These are phyloP conservation scores for Sandelia bainsii DNA, from an alignment of 2,797 vertebrate genomes.

Conservation along the genomic window DNA sequence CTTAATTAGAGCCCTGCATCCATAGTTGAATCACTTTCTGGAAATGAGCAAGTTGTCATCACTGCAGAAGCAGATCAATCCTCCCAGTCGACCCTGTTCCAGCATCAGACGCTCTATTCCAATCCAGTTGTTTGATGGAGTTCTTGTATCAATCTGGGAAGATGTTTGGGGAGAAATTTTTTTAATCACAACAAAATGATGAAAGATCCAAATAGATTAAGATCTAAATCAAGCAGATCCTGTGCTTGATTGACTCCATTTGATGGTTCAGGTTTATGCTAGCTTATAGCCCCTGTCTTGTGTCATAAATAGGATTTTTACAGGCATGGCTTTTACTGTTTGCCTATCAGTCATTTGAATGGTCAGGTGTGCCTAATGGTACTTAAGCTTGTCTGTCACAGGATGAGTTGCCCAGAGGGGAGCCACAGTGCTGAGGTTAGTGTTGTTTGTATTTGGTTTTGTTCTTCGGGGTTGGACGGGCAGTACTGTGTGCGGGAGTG, in stretches of 20 bases:
- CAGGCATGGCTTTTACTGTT: slow-evolving; percentile 35
- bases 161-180: slow-evolving; percentile 46
- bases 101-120: slow-evolving; percentile 56
- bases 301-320: slow-evolving; percentile 41
- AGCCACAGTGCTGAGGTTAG: slow-evolving; percentile 3
- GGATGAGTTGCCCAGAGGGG: slow-evolving; percentile 21
- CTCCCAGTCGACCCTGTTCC: slow-evolving; percentile 50
- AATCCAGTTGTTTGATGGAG: slow-evolving; percentile 67
- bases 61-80: slow-evolving; percentile 64
- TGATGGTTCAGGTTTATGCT: slow-evolving; percentile 34
- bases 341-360: slow-evolving; percentile 52
- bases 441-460: slow-evolving; percentile 36
- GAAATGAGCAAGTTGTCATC: slow-evolving; percentile 74
- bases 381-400: slow-evolving; percentile 48
- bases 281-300: slow-evolving; percentile 12
- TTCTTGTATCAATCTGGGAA: slow-evolving; percentile 43
- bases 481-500: slow-evolving; percentile 42
- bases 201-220: slow-evolving; percentile 67
- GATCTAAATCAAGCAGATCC: slow-evolving; percentile 55
- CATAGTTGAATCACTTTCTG: slow-evolving; percentile 64
- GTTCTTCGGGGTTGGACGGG: slow-evolving; percentile 49
- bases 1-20: slow-evolving; percentile 73
- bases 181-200: slow-evolving; percentile 70
- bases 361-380: slow-evolving; percentile 43
- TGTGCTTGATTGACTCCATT: slow-evolving; percentile 37